A percentile compares a stretch with the other conserved stretches of the same genome.
Evolutionary conservation across 2,888 invertebrate genomes (phyloP).

Genomic region (Sesamia inferens): DNA sequence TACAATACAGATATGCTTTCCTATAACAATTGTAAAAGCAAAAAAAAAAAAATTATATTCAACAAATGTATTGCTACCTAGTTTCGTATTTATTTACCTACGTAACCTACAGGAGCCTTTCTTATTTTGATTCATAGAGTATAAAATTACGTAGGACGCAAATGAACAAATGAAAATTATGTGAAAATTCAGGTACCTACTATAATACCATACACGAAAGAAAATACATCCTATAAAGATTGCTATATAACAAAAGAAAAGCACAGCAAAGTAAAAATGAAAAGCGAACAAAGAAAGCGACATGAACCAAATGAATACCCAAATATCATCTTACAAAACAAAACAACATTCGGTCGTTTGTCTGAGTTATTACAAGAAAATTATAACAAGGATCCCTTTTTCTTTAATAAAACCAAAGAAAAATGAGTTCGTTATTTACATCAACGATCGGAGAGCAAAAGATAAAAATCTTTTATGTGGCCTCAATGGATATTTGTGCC

Average conservation of each 20-base stretch:
- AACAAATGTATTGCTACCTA: no score
- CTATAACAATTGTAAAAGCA: no score
- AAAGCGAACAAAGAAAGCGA: conserved; percentile 37
- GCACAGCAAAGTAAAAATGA: conserved; percentile 12
- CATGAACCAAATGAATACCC: conserved; percentile 33
- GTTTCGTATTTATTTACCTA: not conserved
- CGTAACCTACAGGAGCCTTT: not conserved
- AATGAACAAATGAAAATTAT: not conserved
- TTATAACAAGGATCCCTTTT: conserved; percentile 65
- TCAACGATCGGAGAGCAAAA: conserved; percentile 77
- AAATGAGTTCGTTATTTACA: conserved; percentile 83
- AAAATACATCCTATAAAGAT: conserved; percentile 4
- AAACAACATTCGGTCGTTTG: conserved; percentile 44
- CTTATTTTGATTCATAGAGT: not conserved
- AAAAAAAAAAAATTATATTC: no score
- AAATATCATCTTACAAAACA: conserved; percentile 57
- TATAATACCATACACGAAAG: conserved; percentile 1
- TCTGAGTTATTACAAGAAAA: conserved; percentile 62
- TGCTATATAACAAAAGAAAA: conserved; percentile 16
- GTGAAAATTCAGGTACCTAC: not conserved
- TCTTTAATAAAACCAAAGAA: conserved; percentile 71
- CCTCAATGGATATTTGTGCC: conserved; percentile 83
- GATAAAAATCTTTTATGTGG: conserved; percentile 83
- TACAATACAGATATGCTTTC: not conserved
- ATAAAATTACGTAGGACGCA: not conserved